phyloP scores from a whole-genome alignment of 2,797 vertebrate species.

The Amblyraja radiata region DNA sequence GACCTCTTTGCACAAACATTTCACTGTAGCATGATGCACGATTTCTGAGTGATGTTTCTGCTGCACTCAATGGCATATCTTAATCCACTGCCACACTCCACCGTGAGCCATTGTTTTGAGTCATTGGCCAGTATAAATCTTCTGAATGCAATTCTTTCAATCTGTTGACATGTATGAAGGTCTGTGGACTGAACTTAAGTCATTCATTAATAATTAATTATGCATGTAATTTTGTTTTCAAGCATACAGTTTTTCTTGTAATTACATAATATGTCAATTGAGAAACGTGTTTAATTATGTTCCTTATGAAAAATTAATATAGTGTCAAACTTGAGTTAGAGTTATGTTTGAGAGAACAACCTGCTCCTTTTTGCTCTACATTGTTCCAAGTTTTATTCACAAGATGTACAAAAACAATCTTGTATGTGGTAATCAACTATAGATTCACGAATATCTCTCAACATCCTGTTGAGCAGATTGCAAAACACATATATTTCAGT shows the following conservation, averaged over 20 bases:
- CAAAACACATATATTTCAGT: not conserved
- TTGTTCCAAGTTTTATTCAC: not conserved
- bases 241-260: not conserved
- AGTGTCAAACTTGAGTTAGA: not conserved
- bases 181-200: not conserved
- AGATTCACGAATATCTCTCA: not conserved
- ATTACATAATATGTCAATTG: not conserved
- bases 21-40: not conserved
- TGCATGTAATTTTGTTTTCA: not conserved
- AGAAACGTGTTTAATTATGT: not conserved
- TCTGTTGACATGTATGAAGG: not conserved
- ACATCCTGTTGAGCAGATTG: not conserved
- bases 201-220: not conserved
- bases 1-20: slow-evolving; percentile 10
- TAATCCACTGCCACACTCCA: not conserved
- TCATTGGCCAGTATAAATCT: not conserved
- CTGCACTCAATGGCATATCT: slow-evolving; percentile 10
- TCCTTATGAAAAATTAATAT: not conserved
- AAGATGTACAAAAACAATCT: not conserved
- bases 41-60: not conserved
- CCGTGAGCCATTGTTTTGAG: too few relatives aligned
- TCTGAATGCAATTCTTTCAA: not conserved
- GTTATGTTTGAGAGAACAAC: too few relatives aligned
- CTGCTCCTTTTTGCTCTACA: not conserved
- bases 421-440: not conserved